Evolutionary conservation across 2,797 vertebrate genomes (phyloP).

Genomic region (Coccyzus lansbergi): DNA sequence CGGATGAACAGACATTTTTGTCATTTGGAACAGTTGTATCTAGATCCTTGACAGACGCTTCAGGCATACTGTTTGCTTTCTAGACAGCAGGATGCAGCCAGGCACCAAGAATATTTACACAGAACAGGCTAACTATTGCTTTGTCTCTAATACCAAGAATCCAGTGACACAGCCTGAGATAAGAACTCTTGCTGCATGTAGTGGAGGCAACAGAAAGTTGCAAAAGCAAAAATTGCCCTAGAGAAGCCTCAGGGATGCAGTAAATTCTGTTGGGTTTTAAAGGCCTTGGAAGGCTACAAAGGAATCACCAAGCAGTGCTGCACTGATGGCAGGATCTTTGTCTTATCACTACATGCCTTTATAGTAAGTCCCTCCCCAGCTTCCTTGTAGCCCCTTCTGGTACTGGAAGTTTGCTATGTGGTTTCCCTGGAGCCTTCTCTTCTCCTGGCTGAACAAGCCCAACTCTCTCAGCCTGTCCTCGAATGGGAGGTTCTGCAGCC

Average conservation of each 20-base stretch:
- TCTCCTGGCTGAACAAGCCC: too few species aligned
- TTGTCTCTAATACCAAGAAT: neutral
- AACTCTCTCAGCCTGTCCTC: too few species aligned
- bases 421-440: too few species aligned
- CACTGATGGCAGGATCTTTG: neutral
- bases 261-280: neutral
- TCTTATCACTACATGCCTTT: too few species aligned
- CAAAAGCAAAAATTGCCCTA: neutral
- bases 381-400: too few species aligned
- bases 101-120: neutral
- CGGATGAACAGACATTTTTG: neutral
- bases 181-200: neutral
- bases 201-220: neutral
- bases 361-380: too few species aligned
- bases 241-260: neutral
- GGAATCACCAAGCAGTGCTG: neutral
- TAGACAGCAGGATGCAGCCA: neutral
- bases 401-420: too few species aligned
- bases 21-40: slow-evolving; percentile 4
- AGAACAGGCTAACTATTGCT: neutral
- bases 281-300: neutral
- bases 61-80: neutral
- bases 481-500: too few species aligned
- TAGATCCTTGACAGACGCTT: neutral
- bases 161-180: neutral